Base-by-base conservation (phyloP, 1,140 invertebrate species). In the Pantala flavescens region DNA sequence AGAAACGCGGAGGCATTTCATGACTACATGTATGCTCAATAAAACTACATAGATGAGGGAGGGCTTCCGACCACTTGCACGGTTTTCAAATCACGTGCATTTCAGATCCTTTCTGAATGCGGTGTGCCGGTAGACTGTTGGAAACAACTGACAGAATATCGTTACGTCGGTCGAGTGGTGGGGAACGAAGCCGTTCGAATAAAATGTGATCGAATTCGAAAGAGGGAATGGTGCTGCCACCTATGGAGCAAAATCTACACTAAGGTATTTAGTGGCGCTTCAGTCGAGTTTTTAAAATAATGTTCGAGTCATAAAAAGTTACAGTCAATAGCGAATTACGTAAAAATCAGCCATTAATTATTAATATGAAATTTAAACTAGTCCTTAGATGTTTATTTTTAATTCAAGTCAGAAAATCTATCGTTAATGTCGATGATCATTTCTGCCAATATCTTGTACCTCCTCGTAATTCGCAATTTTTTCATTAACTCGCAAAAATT, bases 1-100 rank as follows among this genome's bases (percentile, higher is more conserved):
- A 63, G n/a, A 63, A 63, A 63, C 16, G n/a, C 49, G 49, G 49
- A 63, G 49, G 49, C 49, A 63, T 63, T 63, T 63, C 49, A 63
- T 63, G 49, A 19, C 49, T 63, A 63, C 49, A 21, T 63, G 16
- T 36, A 36, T 36, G 28, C 28, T 36, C 9, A 36, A 36, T 36
- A 5, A 5, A 36, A 36, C 3, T 36, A 9, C 28, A 36, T 36
- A 36, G 9, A 36, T 5, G 28, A 36, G 3, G 3, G 2, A 63
- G 49, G 12, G 49, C 49, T 19, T 63, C n/a, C 49, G 49, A 63
- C 9, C 28, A 36, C 28, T 36, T 5, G 28, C 28, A 63, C 49
- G 14, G n/a, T 19, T 63, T 63, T 63, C 49, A 63, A 63, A 63
- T 63, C 49, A 63, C 49, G 49, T 63, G 49, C 49, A 63, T 63